phyloP scores from a whole-genome alignment of 2,113 vertebrate species.

The Plotosus lineatus region DNA sequence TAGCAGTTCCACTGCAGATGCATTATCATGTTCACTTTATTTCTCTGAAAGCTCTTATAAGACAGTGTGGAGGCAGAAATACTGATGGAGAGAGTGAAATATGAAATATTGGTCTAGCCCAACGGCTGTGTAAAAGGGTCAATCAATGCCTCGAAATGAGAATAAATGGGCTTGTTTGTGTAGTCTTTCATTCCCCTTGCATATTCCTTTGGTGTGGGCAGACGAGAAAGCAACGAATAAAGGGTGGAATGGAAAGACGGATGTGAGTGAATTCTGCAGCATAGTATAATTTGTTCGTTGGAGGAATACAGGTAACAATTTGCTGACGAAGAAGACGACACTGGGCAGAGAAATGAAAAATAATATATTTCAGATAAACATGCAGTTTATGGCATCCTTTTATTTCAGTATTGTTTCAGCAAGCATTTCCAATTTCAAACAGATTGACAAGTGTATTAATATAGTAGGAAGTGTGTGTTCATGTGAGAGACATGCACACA shows the following conservation, averaged over 20 bases:
- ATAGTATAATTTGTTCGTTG: neutral
- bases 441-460: conserved; percentile 32
- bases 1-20: conserved; percentile 13
- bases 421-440: neutral
- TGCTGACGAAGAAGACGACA: neutral
- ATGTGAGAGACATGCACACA: conserved; percentile 8
- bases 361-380: neutral
- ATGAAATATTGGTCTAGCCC: conserved; percentile 63
- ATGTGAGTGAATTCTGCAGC: conserved; percentile 1
- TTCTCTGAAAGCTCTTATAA: conserved; percentile 8
- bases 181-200: neutral
- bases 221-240: conserved; percentile 19
- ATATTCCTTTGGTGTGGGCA: conserved; percentile 21
- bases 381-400: neutral
- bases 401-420: conserved; percentile 1
- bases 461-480: conserved; percentile 17
- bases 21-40: conserved; percentile 31
- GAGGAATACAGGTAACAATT: neutral
- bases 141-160: conserved; percentile 63
- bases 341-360: neutral
- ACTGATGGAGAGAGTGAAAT: conserved; percentile 4
- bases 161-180: conserved; percentile 60
- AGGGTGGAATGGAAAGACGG: conserved; percentile 16
- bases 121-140: conserved; percentile 56
- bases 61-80: conserved; percentile 12